phyloP scores from a whole-genome alignment of 1,140 invertebrate species.

The Venustaconcha ellipsiformis region DNA sequence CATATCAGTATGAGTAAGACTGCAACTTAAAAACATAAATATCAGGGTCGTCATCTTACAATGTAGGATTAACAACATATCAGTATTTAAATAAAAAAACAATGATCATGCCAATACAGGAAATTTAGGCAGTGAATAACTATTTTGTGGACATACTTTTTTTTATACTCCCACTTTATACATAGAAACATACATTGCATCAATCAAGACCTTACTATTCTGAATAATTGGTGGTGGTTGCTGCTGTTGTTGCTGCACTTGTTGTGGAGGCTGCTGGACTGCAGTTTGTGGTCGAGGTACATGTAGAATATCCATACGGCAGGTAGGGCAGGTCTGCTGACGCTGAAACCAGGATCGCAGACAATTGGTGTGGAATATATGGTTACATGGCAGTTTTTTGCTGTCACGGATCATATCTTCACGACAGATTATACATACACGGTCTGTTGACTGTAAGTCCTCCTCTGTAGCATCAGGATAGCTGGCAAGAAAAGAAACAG shows the following conservation, averaged over 20 bases:
- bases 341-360: conserved; percentile 99
- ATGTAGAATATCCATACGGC: conserved; percentile 93
- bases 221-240: conserved; percentile 38
- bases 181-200: neutral
- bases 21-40: no score
- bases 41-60: no score
- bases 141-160: neutral
- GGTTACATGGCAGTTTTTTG: conserved; percentile 99
- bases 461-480: conserved; percentile 95
- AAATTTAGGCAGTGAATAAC: no score
- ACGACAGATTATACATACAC: conserved; percentile 99
- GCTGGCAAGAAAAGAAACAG: conserved; percentile 47
- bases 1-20: no score
- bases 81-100: no score
- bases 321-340: conserved; percentile 99
- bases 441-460: conserved; percentile 93
- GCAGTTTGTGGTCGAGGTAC: conserved; percentile 48
- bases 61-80: no score
- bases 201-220: conserved; percentile 34
- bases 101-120: no score
- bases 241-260: conserved; percentile 35
- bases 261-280: conserved; percentile 35
- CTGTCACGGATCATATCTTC: conserved; percentile 84
- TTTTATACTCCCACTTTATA: neutral
- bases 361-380: conserved; percentile 99